Base-by-base conservation (phyloP, 2,113 vertebrate genomes). In the Centrocercus urophasianus region DNA sequence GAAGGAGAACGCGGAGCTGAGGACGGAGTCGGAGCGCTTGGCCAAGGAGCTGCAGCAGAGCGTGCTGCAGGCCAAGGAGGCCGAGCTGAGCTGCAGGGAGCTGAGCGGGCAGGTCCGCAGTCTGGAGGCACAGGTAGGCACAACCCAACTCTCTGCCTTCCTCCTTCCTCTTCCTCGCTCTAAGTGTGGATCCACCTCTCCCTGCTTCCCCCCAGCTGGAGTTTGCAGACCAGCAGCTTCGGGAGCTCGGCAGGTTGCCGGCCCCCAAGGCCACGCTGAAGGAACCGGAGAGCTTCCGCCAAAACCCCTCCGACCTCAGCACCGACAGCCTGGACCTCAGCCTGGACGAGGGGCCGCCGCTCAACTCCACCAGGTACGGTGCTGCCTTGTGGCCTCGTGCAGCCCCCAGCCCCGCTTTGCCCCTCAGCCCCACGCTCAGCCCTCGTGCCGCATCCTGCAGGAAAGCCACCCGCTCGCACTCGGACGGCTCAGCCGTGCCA, bases 281-380 rank as follows among this genome's bases (percentile, higher is more conserved):
- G 93, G 88, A 89, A 73, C 88, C 77, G 13, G 97, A 97, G 17
- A 71, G 83, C 3, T 96, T 95, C 42, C 61, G 21, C 2, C 95
- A 97, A 47, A 95, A 95, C 42, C 93, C 93, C 4, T 80, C 96
- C 0, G 97, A 98, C 19, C 85, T 98, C 93, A 99, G 99, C 93
- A 92, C 92, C 0, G 99, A 99, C 96, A 99, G 98, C 90, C 96
- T 99, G 61, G 98, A 99, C 40, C 84, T 98, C 52, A 98, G 98
- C 91, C 95, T 98, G 0, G 98, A 99, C 1, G 98, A 99, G 25
- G 96, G 97, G 4, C 85, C 89, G 25, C 95, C 95, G 0, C 96
- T 98, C 34, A 98, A 97, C 85, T 90, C 94, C 36, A 97, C 97
- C 86, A 98, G 98, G 99, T 99, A 98, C 92, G 10, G 4, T 34